Percentiles rank a stretch among this genome's conserved stretches.
These are phyloP conservation scores for Strigamia maritima DNA, from an alignment of 2,888 invertebrate genomes.

Conservation along the genomic window DNA sequence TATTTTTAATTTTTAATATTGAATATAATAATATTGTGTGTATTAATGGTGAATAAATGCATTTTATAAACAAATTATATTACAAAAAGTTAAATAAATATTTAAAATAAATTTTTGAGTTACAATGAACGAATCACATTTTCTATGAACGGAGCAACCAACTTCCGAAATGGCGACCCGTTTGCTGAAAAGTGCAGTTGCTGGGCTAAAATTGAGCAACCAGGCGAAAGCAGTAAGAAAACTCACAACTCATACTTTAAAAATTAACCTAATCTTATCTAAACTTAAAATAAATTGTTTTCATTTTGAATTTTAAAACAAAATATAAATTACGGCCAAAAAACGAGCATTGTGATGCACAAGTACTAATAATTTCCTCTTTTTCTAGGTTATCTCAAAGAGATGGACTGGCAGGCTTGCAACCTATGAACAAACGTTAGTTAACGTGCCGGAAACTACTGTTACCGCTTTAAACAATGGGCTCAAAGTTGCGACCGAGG, in stretches of 20 bases:
- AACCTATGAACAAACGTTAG: conserved; percentile 67
- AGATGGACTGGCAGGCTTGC: conserved; percentile 50
- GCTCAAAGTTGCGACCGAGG: conserved; percentile 91
- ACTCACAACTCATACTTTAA: background rate
- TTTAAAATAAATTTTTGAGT: background rate
- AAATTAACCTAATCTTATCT: too few relatives aligned
- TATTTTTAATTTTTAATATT: too few relatives aligned
- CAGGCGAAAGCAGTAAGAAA: background rate
- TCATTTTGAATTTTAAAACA: too few relatives aligned
- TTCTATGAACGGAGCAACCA: background rate
- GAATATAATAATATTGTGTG: too few relatives aligned
- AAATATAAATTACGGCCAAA: too few relatives aligned
- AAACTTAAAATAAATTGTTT: too few relatives aligned
- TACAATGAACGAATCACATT: background rate
- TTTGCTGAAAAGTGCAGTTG: background rate
- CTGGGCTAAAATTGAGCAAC: background rate
- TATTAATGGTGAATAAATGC: too few relatives aligned
- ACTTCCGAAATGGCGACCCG: background rate
- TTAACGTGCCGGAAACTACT: conserved; percentile 90
- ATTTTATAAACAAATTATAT: too few relatives aligned
- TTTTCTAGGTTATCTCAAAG: background rate
- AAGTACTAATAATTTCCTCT: too few relatives aligned
- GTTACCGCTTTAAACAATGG: conserved; percentile 84
- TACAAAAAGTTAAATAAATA: background rate
- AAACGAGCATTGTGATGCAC: too few relatives aligned